These are phyloP conservation scores for Leptinotarsa rubiginosa DNA, from an alignment of 2,888 invertebrate genomes.

Conservation along the genomic window DNA sequence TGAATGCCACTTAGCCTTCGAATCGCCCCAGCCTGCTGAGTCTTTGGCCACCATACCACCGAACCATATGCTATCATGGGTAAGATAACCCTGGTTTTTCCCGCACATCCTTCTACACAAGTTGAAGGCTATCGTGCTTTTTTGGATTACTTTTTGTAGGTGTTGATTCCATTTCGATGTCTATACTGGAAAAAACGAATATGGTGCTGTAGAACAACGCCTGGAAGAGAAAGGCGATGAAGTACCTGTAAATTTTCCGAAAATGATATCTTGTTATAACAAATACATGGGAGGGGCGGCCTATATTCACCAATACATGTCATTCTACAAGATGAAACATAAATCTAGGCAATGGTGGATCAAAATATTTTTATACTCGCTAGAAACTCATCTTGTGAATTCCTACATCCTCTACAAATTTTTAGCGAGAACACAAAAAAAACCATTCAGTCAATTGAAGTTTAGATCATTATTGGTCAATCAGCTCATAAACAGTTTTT, in stretches of 20 bases:
- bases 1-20: no score
- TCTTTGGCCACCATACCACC: no score
- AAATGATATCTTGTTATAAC: constrained; percentile 30
- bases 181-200: neutral
- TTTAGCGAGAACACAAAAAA: neutral
- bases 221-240: constrained; percentile 27
- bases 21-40: no score
- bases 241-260: constrained; percentile 25
- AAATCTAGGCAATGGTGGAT: constrained; percentile 26
- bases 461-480: constrained; percentile 11
- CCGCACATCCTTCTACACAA: no score
- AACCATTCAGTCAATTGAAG: constrained; percentile 10
- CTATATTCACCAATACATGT: constrained; percentile 20
- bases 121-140: no score
- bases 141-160: no score
- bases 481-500: constrained; percentile 6
- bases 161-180: constrained; percentile 26
- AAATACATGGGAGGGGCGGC: constrained; percentile 29
- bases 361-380: constrained; percentile 23
- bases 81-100: no score
- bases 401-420: constrained; percentile 14
- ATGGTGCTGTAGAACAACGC: constrained; percentile 10
- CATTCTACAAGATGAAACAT: constrained; percentile 15
- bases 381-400: no score
- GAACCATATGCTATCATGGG: no score